phyloP scores from a whole-genome alignment of 2,888 invertebrate genomes.

The Drosophila anomalipes region DNA sequence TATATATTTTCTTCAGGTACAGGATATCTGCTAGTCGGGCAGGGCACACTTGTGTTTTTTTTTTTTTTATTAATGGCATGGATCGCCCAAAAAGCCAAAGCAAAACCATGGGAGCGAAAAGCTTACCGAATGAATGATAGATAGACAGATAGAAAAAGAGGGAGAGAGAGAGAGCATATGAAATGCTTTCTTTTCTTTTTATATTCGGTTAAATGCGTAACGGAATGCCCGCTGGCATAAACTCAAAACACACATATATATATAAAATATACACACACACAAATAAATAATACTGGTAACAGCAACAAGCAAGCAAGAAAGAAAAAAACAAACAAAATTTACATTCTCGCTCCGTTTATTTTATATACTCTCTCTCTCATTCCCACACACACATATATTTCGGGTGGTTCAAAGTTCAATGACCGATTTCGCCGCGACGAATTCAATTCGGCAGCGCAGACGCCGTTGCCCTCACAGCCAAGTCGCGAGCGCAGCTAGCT shows the following conservation, averaged over 20 bases:
- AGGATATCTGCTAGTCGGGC: neutral
- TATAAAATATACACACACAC: conserved; percentile 3
- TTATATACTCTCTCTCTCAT: conserved; percentile 11
- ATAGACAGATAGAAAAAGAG: neutral
- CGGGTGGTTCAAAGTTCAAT: conserved; percentile 78
- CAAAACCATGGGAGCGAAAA: conserved; percentile 4
- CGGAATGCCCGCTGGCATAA: conserved; percentile 40
- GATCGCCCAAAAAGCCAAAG: conserved; percentile 40
- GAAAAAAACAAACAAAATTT: conserved; percentile 28
- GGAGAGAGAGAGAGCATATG: conserved; percentile 10
- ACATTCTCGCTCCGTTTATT: conserved; percentile 51
- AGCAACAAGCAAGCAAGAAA: neutral
- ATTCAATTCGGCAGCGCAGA: conserved; percentile 61
- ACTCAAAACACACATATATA: conserved; percentile 11
- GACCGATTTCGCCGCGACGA: conserved; percentile 76
- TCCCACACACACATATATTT: conserved; percentile 14
- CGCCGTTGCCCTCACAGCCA: conserved; percentile 30
- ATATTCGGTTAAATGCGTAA: conserved; percentile 63
- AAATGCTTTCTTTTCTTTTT: conserved; percentile 61
- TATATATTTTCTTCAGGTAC: neutral
- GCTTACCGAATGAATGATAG: neutral
- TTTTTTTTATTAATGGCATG: conserved; percentile 38
- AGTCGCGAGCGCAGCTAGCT: conserved; percentile 20
- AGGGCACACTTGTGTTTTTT: neutral
- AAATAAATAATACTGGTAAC: conserved; percentile 15